Base-by-base conservation (phyloP, 2,888 invertebrate species). In the Rhamnusium bicolor region DNA sequence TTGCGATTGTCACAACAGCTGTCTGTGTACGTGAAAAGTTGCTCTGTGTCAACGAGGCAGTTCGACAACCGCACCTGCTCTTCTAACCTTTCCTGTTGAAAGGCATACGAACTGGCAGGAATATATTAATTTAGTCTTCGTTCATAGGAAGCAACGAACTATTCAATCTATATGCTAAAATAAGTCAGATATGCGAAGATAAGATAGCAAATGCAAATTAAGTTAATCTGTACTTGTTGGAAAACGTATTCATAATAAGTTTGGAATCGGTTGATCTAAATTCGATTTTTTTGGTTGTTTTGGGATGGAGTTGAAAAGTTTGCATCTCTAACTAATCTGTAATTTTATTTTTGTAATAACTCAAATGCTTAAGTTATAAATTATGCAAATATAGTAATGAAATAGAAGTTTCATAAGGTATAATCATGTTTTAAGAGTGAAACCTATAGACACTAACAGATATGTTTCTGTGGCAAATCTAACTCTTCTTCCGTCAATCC, bases 161-260 rank as follows among this genome's bases (percentile, higher is more conserved):
- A 72, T 72, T 74, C 74, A 72, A 76, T 76, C 71, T 76, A 76
- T 76, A 76, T 74, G 76, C 76, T 76, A 76, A 76, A 76, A 69
- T 76, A 73, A 76, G 73, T 72, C 46, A 71, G 72, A 76, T 74
- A 76, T 70, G 60, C 69, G 70, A 24, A 67, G 73, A 72, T 75
- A 76, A 76, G 75, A 71, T 69, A 69, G 69, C 69, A 56, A 68
- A 71, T 73, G 73, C 69, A 73, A 72, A 73, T 73, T 49, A 65
- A 47, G 24, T 60, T 68, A 68, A 72, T 72, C 69, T 65, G 63
- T 65, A 65, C 68, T 32, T 63, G 63, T 58, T 18, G 65, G 63
- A 14, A 8, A 27, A 21, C 51, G 63, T 51, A 63, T 51, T 51
- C 51, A 21, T 61, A n/a, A n/a, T n/a, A 61, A 61, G 47, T 46